These are phyloP conservation scores for Sarcophaga caerulescens DNA, from an alignment of 2,888 invertebrate genomes.

Conservation along the genomic window DNA sequence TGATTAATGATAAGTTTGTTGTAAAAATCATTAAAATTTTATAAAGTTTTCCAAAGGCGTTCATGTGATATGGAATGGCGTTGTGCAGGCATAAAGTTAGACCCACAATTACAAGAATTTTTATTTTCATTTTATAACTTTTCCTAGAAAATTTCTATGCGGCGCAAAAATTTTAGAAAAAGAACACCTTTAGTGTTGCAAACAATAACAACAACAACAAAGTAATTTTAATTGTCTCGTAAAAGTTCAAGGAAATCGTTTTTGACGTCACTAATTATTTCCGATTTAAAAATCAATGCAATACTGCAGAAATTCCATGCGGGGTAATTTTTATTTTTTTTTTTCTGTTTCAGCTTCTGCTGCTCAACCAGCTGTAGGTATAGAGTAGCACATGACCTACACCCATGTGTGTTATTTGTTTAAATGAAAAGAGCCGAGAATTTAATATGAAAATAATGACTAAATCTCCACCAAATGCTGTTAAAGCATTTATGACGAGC, in stretches of 20 bases:
- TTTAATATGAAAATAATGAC: conserved; percentile 42
- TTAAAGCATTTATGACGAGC: neutral
- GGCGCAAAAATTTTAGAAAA: neutral
- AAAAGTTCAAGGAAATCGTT: conserved; percentile 33
- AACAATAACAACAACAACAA: neutral
- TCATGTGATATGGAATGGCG: neutral
- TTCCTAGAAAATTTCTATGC: conserved; percentile 22
- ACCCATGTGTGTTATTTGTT: conserved; percentile 16
- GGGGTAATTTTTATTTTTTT: conserved; percentile 9
- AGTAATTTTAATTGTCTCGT: conserved; percentile 20
- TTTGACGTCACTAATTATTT: conserved; percentile 46
- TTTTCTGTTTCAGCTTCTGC: neutral
- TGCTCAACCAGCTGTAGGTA: too few relatives aligned
- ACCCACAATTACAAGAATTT: neutral
- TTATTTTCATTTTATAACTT: neutral
- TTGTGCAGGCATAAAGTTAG: neutral
- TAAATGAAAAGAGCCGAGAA: neutral
- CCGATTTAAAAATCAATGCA: conserved; percentile 19
- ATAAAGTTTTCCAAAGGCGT: conserved; percentile 23
- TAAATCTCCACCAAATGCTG: neutral
- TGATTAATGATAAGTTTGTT: conserved; percentile 26
- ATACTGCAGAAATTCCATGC: conserved; percentile 3
- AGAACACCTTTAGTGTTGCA: conserved; percentile 12
- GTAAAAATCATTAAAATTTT: neutral
- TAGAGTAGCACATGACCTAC: conserved; percentile 35